Evolutionary conservation across 2,113 vertebrate species (phyloP), one percentile per base, ranked within the genome.

Genomic region (Esox niger): DNA sequence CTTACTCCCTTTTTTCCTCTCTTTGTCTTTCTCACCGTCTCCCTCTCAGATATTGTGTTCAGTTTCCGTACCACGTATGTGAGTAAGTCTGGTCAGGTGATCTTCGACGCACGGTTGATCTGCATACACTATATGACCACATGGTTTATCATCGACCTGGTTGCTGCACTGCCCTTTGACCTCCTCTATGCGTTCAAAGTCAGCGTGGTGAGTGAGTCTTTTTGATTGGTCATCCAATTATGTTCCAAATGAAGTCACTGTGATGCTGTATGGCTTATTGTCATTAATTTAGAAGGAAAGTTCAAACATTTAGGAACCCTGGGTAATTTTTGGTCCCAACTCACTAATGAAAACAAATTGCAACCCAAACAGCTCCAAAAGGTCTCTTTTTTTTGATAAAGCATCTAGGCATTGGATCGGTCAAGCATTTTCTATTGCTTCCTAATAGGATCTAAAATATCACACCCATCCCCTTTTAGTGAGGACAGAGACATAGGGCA

Each of bases 71-170:
- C 97, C 80, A 96, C 93, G 1, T 99, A 96, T 32, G 97, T 99
- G 88, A 99, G 97, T 92, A 97, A 98, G 79, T 98, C 96, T 64
- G 97, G 97, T 66, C 97, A 99, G 90, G 97, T 99, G 79, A 96
- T 99, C 87, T 99, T 99, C 78, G 94, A 98, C 74, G 96, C 95
- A n/a, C 93, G 94, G 82, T 95, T 95, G 78, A 99, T 99, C 90
- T 99, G 96, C 83, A 94, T 99, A 84, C 97, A 99, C 88, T 99
- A 99, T 56, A 90, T 99, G 83, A 99, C 97, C 63, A 99, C 96
- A 0, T 99, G 97, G 97, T 98, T 99, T 84, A 93, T 98, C 90
- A 97, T 99, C 65, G 97, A 99, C 83, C 91, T 99, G 83, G 94
- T 99, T 62, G 97, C 97, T 23, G 97, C 97, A 0, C 89, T 99